Evolutionary conservation across 2,797 vertebrate species (phyloP).

Genomic region (Gambusia yucatana): DNA sequence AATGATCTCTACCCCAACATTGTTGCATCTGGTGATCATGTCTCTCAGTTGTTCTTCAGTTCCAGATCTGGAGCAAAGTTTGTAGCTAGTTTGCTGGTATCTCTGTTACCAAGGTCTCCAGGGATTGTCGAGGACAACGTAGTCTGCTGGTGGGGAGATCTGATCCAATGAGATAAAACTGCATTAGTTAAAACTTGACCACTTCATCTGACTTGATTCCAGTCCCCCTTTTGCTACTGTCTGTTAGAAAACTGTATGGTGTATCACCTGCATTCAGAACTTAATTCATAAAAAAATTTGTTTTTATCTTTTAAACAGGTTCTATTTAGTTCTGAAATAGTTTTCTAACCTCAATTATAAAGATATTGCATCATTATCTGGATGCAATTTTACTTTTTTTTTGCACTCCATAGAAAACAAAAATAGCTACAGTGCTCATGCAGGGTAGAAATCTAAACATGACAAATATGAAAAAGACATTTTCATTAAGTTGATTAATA

Average conservation of each 20-base stretch:
- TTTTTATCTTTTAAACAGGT: neutral
- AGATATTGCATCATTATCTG: too few species aligned
- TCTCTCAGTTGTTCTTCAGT: constrained; percentile 87
- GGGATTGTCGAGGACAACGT: constrained; percentile 80
- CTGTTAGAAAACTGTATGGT: neutral
- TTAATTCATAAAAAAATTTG: neutral
- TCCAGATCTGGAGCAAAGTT: constrained; percentile 91
- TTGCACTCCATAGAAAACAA: neutral
- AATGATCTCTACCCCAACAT: constrained; percentile 86
- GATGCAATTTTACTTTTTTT: too few species aligned
- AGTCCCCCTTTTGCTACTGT: neutral
- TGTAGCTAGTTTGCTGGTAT: constrained; percentile 93
- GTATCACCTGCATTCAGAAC: neutral
- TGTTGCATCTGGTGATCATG: constrained; percentile 95
- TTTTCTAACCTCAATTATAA: too few species aligned
- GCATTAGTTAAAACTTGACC: neutral
- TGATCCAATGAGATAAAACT: constrained; percentile 51
- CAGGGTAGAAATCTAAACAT: neutral
- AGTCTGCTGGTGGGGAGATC: constrained; percentile 93
- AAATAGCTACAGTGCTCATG: neutral
- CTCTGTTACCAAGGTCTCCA: constrained; percentile 93
- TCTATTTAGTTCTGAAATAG: too few species aligned
- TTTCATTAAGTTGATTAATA: neutral
- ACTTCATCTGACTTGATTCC: neutral
- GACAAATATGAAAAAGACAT: neutral